Evolutionary conservation across 2,113 vertebrate genomes (phyloP).

Genomic region (Ursus arctos): DNA sequence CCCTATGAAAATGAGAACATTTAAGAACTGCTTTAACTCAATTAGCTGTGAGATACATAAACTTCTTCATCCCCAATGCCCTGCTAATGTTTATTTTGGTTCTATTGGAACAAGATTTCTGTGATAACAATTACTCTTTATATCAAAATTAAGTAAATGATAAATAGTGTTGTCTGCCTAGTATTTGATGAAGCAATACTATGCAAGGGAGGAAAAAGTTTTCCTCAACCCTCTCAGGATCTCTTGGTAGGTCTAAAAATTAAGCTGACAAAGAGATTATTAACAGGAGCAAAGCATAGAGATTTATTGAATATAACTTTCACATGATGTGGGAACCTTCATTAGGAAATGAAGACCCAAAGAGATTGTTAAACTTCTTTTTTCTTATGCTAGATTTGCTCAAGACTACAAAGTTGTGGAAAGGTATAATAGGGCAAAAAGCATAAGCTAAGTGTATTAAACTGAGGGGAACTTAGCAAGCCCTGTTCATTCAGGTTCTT

Average conservation of each 20-base stretch:
- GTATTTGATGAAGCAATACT: neutral
- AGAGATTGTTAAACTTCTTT: neutral
- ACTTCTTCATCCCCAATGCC: neutral
- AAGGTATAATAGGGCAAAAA: neutral
- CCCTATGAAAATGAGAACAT: conserved; percentile 62
- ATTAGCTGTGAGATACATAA: neutral
- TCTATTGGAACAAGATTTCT: conserved; percentile 44
- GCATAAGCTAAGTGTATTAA: neutral
- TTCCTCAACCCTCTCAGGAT: neutral
- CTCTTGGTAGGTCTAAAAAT: neutral
- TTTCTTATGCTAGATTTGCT: neutral
- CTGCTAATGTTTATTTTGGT: neutral
- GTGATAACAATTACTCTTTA: neutral
- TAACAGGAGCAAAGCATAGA: neutral
- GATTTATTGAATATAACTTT: neutral
- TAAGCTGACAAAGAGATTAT: neutral
- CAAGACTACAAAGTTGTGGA: neutral
- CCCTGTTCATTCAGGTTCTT: neutral
- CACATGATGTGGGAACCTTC: neutral
- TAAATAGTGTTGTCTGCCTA: neutral
- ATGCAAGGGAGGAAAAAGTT: neutral
- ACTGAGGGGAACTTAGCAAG: neutral
- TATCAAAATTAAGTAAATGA: conserved; percentile 40
- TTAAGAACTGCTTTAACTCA: conserved; percentile 12
- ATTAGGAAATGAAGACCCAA: neutral